Conservation (phyloP, 2,113 vertebrate species). For the human (Homo sapiens) region DNA sequence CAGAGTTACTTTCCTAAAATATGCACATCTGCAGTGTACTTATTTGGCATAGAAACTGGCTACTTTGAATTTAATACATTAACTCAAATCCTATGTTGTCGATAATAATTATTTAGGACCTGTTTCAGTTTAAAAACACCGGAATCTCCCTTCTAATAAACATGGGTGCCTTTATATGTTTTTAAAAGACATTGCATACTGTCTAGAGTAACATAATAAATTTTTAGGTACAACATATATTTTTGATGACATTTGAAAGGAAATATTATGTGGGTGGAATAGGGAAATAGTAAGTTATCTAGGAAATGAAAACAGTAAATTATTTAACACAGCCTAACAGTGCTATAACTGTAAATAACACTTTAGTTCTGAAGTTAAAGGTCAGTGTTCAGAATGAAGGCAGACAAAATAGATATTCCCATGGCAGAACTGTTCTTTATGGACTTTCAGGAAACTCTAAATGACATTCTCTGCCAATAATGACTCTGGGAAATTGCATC, state of each 20-base stretch:
- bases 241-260: background rate
- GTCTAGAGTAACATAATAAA: background rate
- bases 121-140: background rate
- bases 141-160: background rate
- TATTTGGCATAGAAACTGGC: background rate
- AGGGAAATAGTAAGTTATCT: background rate
- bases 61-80: background rate
- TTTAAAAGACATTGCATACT: background rate
- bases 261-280: background rate
- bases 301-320: constrained; percentile 4
- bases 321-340: background rate
- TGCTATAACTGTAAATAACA: background rate
- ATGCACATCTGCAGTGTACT: background rate
- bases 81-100: background rate
- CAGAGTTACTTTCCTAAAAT: background rate
- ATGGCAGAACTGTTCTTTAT: background rate
- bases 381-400: background rate
- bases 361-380: background rate
- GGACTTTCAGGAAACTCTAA: background rate
- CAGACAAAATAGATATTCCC: constrained; percentile 29
- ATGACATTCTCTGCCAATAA: background rate
- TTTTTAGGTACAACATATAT: background rate
- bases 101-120: background rate
- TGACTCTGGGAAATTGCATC: constrained; percentile 20
- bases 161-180: background rate